Evolutionary conservation across 2,797 vertebrate species (phyloP).

Genomic region (Anguilla obscura): DNA sequence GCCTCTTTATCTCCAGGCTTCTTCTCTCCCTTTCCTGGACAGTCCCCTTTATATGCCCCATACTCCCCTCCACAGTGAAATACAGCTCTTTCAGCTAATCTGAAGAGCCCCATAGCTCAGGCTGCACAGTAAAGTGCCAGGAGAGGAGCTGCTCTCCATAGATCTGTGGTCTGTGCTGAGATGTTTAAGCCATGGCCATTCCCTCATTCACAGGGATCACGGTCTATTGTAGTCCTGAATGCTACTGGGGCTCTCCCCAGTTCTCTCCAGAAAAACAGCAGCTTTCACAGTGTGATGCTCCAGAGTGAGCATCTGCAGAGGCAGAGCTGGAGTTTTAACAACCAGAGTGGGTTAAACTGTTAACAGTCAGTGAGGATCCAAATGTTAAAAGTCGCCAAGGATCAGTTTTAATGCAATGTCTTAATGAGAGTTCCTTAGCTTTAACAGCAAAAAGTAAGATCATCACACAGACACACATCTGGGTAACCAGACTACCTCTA

Average conservation of each 20-base stretch:
- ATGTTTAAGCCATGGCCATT: not conserved
- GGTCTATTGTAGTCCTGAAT: not conserved
- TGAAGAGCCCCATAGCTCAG: not conserved
- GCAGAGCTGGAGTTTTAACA: not conserved
- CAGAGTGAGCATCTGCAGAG: not conserved
- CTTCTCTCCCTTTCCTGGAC: not conserved
- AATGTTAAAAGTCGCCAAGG: not conserved
- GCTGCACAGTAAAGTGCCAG: not conserved
- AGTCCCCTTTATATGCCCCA: not conserved
- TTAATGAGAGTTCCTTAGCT: conserved; percentile 27
- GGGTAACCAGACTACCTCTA: not conserved
- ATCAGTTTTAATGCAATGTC: not conserved
- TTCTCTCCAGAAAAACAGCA: not conserved
- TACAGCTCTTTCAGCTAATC: not conserved
- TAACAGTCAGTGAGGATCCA: not conserved
- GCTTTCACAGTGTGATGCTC: not conserved
- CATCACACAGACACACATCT: conserved; percentile 5
- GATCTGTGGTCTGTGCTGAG: not conserved
- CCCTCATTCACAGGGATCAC: not conserved
- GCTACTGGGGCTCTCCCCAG: not conserved
- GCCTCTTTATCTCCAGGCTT: not conserved
- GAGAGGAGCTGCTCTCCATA: not conserved
- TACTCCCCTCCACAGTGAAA: not conserved
- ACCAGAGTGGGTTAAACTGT: not conserved
- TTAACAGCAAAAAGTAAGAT: not conserved